Percentiles rank a stretch among this genome's conserved stretches.
These are phyloP conservation scores for Brachyhypopomus occidentalis DNA, from an alignment of 2,113 vertebrate species.

Conservation along the genomic window DNA sequence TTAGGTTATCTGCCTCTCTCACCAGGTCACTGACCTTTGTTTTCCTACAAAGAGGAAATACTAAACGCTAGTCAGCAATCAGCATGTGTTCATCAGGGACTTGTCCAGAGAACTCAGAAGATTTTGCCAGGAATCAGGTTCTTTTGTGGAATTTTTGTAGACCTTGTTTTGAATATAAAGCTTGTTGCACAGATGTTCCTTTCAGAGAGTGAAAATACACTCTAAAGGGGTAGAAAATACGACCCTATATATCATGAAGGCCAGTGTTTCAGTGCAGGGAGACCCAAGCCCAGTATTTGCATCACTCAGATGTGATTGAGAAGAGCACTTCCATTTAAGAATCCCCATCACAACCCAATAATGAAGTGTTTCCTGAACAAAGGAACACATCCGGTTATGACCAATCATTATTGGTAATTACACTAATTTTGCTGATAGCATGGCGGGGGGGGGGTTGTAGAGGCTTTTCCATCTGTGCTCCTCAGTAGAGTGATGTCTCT, in stretches of 20 bases:
- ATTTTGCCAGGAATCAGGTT: conserved; percentile 32
- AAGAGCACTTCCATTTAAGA: conserved; percentile 48
- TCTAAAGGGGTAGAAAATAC: conserved; percentile 13
- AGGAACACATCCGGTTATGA: conserved; percentile 55
- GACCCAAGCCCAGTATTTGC: not conserved
- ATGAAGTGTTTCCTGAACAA: conserved; percentile 47
- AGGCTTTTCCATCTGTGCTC: conserved; percentile 67
- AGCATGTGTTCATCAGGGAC: conserved; percentile 42
- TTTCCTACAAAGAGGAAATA: conserved; percentile 50
- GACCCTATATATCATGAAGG: conserved; percentile 34
- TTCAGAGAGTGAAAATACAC: conserved; percentile 21
- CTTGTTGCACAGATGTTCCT: not conserved
- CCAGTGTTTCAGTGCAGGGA: conserved; percentile 16
- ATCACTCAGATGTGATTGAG: conserved; percentile 40
- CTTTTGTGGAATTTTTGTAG: conserved; percentile 30
- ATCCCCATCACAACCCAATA: conserved; percentile 23
- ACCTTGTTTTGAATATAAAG: conserved; percentile 16
- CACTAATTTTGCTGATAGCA: conserved; percentile 64
- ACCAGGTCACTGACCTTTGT: conserved; percentile 34
- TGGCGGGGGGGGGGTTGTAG: conserved; percentile 30
- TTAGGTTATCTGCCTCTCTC: conserved; percentile 21
- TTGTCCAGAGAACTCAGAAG: conserved; percentile 25
- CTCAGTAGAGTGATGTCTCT: conserved; percentile 68
- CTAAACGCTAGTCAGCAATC: conserved; percentile 46
- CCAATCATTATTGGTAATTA: conserved; percentile 60